Base-by-base conservation (phyloP, 2,888 invertebrate genomes). In the Nipponacmea schrenckii region DNA sequence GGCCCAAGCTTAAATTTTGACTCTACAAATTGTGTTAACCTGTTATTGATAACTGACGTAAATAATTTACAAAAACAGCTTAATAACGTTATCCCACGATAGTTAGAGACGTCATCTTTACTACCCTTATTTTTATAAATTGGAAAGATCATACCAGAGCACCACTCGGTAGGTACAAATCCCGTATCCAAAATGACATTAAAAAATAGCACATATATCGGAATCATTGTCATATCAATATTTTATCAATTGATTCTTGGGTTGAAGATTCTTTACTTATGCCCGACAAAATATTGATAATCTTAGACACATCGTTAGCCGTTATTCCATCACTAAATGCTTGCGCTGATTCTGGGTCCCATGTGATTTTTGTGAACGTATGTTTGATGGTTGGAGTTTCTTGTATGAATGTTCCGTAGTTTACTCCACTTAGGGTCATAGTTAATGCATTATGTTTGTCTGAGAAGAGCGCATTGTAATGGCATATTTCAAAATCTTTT, bases 101-200 rank as follows among this genome's bases (percentile, higher is more conserved):
- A 66, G 56, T 66, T 70, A 17, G 15, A 17, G 17, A 62, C 3
- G 15, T 70, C 62, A 24, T 26, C 31, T 17, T 7, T 65, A 20
- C 15, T 44, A 20, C 62, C 70, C 44, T 70, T 62, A 24, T 70
- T 71, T 45, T 71, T 71, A 46, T 63, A 67, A 15, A 71, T 64
- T 46, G 71, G 67, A 14, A 26, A n/a, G 15, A 67, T 62, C n/a
- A 56, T 44, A 62, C 70, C 64, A 45, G 56, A 45, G 8, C 65
- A n/a, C 70, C 70, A 67, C 1, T 31, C 39, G 26, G 26, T 20
- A 56, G 71, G 67, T 62, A 68, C 24, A 20, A 71, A 31, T 62
- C 67, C 62, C 8, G 46, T 67, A 45, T 71, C 68, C 26, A 71
- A 24, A 24, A 71, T 64, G 17, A 64, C 45, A 65, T 66, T 66